phyloP scores from a whole-genome alignment of 1,140 invertebrate species.

The Helicoverpa armigera region DNA sequence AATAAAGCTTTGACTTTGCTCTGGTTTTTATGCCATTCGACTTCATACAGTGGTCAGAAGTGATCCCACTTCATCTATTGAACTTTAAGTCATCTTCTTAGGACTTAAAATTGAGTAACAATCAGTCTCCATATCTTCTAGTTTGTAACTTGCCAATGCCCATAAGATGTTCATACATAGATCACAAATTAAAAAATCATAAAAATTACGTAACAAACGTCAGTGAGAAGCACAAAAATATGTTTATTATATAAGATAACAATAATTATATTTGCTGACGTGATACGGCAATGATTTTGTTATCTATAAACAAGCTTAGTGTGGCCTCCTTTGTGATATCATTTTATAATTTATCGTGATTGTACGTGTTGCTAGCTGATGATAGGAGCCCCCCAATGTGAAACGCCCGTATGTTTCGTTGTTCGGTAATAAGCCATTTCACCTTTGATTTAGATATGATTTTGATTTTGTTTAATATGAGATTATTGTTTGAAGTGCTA shows the following conservation, averaged over 20 bases:
- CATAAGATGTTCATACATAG: too few relatives aligned
- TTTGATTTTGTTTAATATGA: too few relatives aligned
- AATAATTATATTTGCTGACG: background rate
- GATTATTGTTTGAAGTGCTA: too few relatives aligned
- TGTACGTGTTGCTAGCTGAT: background rate
- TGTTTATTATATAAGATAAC: constrained; percentile 7
- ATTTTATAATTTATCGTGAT: background rate
- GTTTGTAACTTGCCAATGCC: too few relatives aligned
- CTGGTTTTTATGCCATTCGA: too few relatives aligned
- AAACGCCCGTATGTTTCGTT: too few relatives aligned
- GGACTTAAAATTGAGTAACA: background rate
- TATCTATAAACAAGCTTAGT: constrained; percentile 19
- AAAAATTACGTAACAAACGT: background rate
- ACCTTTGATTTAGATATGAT: too few relatives aligned
- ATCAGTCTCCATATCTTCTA: background rate
- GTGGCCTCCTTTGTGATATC: background rate
- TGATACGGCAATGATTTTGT: background rate
- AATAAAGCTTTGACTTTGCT: too few relatives aligned
- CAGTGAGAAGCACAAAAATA: background rate
- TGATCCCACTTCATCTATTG: too few relatives aligned
- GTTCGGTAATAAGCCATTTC: too few relatives aligned
- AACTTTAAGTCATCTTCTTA: too few relatives aligned
- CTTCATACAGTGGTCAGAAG: too few relatives aligned
- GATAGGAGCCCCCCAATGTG: background rate
- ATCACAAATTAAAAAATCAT: background rate